Percentiles rank a stretch among this genome's conserved stretches.
phyloP scores from a whole-genome alignment of 2,797 vertebrate genomes.

The Pagetopsis macropterus region DNA sequence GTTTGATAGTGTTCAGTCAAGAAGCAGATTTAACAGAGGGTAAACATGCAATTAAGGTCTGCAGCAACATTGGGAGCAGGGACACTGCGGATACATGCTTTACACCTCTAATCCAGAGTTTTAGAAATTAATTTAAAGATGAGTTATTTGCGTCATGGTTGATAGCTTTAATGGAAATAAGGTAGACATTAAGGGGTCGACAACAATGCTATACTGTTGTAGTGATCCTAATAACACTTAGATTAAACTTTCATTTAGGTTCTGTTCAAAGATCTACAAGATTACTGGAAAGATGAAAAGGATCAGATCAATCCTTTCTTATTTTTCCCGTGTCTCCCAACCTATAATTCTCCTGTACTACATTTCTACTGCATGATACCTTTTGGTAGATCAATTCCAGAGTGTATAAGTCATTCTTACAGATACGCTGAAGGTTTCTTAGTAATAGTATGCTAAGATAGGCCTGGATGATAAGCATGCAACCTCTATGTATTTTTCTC shows the following conservation, averaged over 20 bases:
- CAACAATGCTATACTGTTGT: background rate
- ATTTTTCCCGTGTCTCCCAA: background rate
- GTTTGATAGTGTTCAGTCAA: too few species aligned
- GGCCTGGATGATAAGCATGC: background rate
- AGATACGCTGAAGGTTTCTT: background rate
- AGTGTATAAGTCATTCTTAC: background rate
- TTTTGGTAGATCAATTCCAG: background rate
- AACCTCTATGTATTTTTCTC: slow-evolving; percentile 3
- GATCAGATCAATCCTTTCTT: background rate
- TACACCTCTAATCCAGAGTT: background rate
- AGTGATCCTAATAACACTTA: background rate
- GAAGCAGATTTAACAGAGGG: too few species aligned
- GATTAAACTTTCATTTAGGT: background rate
- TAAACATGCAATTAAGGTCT: too few species aligned
- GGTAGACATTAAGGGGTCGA: background rate
- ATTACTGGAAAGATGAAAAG: too few species aligned
- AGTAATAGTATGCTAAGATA: background rate
- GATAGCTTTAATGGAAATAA: background rate
- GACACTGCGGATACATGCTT: background rate
- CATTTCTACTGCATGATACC: background rate
- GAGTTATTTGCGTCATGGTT: background rate
- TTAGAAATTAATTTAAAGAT: background rate
- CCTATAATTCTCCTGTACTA: background rate
- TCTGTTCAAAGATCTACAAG: background rate
- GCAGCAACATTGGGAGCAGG: too few species aligned